Base-by-base conservation (phyloP, 2,888 invertebrate species). In the Aphodius sticticus region DNA sequence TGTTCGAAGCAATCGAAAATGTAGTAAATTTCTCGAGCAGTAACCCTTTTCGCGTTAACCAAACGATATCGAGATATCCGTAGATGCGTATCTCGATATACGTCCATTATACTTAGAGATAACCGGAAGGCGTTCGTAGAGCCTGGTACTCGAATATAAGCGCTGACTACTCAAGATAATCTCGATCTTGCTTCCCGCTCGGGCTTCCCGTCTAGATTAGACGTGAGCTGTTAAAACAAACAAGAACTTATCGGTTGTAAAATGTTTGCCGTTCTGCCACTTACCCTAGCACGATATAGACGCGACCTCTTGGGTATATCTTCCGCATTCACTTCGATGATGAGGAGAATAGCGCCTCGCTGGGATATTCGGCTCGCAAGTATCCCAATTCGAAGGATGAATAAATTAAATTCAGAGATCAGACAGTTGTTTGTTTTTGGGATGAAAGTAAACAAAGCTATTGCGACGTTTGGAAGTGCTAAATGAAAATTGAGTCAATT, bases 211-310 rank as follows among this genome's bases (percentile, higher is more conserved):
- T 53, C 53, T 2, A 53, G 53, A 53, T 53, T 53, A 53, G 53
- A 53, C 53, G 53, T 12, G 7, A 7, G 9, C 53, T 53, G 53
- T 53, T 53, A 53, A 53, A 53, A 7, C 53, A 53, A 53, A 53
- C 53, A 53, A 53, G 53, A 53, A 53, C 53, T 53, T 53, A 53
- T 53, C 53, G 53, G 53, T 5, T 53, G 53, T 53, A 53, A 53
- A 53, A 53, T 53, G 53, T 53, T 53, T 53, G 53, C 53, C 53
- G 53, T 53, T 53, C 53, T 53, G 53, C 53, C 53, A 53, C 53
- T 53, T 53, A 53, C 7, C 53, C 53, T 12, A 12, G 53, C 53
- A 5, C 53, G 53, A 53, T 53, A 53, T 53, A 53, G 9, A 53
- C 7, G 53, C 53, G 53, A 53, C 53, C 53, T 53, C 53, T 53